Evolutionary conservation across 2,113 vertebrate species (phyloP), one percentile per base, ranked within the genome.

Genomic region (Microtus ochrogaster): DNA sequence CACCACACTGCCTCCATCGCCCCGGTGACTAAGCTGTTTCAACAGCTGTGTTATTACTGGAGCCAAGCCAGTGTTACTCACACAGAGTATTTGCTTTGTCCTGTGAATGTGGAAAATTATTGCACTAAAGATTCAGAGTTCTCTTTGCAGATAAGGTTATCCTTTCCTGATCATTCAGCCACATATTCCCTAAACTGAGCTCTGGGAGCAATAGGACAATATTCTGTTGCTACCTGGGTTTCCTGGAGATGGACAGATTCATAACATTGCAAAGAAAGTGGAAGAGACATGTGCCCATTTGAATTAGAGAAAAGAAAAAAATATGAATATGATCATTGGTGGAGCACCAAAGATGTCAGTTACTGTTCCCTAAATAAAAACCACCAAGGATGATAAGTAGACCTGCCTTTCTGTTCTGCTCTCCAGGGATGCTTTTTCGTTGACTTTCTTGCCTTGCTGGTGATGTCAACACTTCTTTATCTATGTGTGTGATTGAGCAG

Each of bases 41-140:
- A 98, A 98, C 98, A 99, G 99, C 98, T 99, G 99, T 98, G 99
- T 98, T 99, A 98, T 99, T 98, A 98, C 98, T 98, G 98, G 98
- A 98, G 81, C n/a, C 36, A 0, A 52, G 98, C 98, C 99, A 99
- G 98, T 91, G 90, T 97, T 97, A 74, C 97, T 97, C 96, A 96
- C 97, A 98, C 94, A 49, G 89, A 95, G 96, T 88, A 97, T 97
- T 98, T 96, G 96, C 97, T 97, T 98, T 97, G 28, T 82, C 44
- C 7, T 17, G 89, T 79, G 95, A 95, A 81, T 49, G 82, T 79
- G 91, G 90, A 94, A 94, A 97, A 97, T 90, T 97, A 94, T 78
- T 90, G 93, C 94, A 95, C 74, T 89, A 26, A 5, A 91, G 82
- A 93, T 68, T 94, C 82, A 95, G 24, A 94, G 93, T 91, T 94